phyloP scores from a whole-genome alignment of 2,113 vertebrate genomes.

The Gasterosteus nipponicus region DNA sequence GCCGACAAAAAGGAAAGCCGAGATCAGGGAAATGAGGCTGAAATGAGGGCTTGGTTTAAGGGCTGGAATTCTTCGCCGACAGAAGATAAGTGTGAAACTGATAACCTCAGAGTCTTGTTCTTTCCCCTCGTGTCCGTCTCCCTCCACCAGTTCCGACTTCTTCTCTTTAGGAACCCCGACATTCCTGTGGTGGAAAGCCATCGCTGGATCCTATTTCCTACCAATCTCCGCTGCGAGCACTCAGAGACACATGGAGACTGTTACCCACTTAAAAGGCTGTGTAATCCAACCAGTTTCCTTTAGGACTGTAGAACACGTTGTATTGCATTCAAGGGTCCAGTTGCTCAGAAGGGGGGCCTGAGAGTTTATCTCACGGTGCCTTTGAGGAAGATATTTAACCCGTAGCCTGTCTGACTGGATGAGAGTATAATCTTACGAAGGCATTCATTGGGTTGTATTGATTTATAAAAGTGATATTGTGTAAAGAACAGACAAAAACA shows the following conservation, averaged over 20 bases:
- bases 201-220: slow-evolving; percentile 63
- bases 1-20: slow-evolving; percentile 31
- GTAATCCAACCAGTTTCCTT: slow-evolving; percentile 57
- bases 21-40: slow-evolving; percentile 29
- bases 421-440: no score
- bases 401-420: neutral
- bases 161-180: slow-evolving; percentile 41
- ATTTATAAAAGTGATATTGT: neutral
- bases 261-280: slow-evolving; percentile 65
- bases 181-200: slow-evolving; percentile 72
- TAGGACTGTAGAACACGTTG: slow-evolving; percentile 34
- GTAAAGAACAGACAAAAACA: neutral
- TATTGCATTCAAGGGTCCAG: slow-evolving; percentile 38
- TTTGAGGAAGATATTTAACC: neutral
- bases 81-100: slow-evolving; percentile 27
- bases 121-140: slow-evolving; percentile 25
- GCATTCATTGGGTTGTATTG: neutral
- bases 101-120: slow-evolving; percentile 10
- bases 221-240: slow-evolving; percentile 45
- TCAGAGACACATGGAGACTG: slow-evolving; percentile 67
- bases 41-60: slow-evolving; percentile 36
- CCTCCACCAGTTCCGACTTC: slow-evolving; percentile 42
- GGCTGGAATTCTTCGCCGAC: slow-evolving; percentile 31
- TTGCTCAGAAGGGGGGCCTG: neutral
- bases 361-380: neutral